Conservation (phyloP, 2,888 invertebrate species). For the Drosophila recens region DNA sequence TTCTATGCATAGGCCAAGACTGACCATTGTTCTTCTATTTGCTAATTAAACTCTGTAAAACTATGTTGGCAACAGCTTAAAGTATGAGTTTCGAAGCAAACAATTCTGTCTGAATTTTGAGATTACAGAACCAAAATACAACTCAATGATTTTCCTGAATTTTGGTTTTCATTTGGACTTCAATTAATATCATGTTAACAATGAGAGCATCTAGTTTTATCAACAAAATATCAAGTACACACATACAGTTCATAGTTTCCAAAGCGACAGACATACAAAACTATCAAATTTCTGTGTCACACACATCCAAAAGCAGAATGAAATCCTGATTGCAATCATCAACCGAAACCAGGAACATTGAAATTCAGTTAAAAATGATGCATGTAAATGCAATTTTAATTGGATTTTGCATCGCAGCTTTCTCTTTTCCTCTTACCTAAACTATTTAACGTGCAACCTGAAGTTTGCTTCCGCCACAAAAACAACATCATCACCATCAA, state of each 20-base stretch:
- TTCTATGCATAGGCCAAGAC: not conserved
- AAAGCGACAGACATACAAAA: not conserved
- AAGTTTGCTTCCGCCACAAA: not conserved
- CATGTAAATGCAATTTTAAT: slow-evolving; percentile 61
- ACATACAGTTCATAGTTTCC: not conserved
- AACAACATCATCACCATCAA: not conserved
- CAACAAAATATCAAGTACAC: not conserved
- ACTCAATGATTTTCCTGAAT: not conserved
- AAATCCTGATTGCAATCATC: not conserved
- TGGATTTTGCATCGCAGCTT: slow-evolving; percentile 45
- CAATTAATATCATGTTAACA: slow-evolving; percentile 28
- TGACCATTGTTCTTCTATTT: not conserved
- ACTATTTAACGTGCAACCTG: slow-evolving; percentile 24
- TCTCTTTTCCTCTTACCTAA: slow-evolving; percentile 20
- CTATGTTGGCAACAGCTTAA: not conserved
- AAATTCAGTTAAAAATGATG: slow-evolving; percentile 17
- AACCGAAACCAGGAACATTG: not conserved
- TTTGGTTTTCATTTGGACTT: slow-evolving; percentile 1
- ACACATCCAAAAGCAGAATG: slow-evolving; percentile 19
- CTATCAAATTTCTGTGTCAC: slow-evolving; percentile 12
- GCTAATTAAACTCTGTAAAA: not conserved
- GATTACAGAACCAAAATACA: not conserved
- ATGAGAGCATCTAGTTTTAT: slow-evolving; percentile 10
- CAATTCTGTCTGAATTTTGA: not conserved
- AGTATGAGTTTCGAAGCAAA: not conserved